phyloP scores from a whole-genome alignment of 2,888 invertebrate genomes.

The Pristionchus maxplancki region DNA sequence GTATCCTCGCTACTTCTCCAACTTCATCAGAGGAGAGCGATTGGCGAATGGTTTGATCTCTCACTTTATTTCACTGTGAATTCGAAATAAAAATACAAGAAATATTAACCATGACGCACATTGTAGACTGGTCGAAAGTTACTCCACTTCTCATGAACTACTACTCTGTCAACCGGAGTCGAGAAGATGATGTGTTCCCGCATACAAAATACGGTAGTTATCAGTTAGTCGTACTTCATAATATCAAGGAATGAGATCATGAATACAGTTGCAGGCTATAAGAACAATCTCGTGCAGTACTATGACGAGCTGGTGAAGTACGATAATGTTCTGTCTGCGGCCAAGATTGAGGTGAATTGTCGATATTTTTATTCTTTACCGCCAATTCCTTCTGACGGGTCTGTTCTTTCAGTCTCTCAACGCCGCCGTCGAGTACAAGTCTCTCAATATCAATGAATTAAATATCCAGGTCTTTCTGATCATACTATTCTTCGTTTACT shows the following conservation, averaged over 20 bases:
- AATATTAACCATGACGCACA: background rate
- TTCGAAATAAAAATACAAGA: background rate
- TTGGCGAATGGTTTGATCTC: background rate
- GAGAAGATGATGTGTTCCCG: background rate
- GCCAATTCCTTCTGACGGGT: background rate
- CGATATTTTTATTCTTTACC: background rate
- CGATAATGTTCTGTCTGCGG: background rate
- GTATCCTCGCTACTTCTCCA: slow-evolving; percentile 9
- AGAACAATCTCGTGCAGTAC: background rate
- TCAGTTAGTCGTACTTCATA: background rate
- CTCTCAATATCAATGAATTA: too few species aligned
- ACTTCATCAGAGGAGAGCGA: background rate
- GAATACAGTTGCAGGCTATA: background rate
- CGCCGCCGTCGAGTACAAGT: background rate
- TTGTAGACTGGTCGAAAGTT: background rate
- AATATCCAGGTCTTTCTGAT: too few species aligned
- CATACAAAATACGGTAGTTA: slow-evolving; percentile 2
- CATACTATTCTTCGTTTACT: too few species aligned
- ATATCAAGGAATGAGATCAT: too few species aligned
- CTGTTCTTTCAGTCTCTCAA: background rate
- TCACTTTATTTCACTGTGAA: background rate
- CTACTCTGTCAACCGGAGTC: background rate
- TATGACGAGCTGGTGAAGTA: background rate
- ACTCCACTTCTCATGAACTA: slow-evolving; percentile 18
- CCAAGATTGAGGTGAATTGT: background rate